Conservation (phyloP, 2,888 invertebrate genomes). For the Dolichopus griseipennis region DNA sequence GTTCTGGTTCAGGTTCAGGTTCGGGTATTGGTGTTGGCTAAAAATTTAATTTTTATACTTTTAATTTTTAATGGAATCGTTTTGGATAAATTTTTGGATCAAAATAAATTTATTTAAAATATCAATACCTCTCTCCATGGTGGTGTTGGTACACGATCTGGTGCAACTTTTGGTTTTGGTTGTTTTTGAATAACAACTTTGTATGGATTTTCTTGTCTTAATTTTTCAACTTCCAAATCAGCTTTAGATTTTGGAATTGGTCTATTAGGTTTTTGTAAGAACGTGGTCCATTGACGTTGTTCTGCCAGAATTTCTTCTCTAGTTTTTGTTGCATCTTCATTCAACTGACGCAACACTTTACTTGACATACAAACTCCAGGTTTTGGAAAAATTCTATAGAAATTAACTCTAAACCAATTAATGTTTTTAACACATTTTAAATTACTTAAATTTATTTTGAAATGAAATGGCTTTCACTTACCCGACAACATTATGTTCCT, state of each 20-base stretch:
- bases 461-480: conserved; percentile 26
- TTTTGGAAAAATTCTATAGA: conserved; percentile 58
- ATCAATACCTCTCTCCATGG: conserved; percentile 19
- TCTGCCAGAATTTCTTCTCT: conserved; percentile 48
- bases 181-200: conserved; percentile 52
- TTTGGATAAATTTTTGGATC: too few species aligned
- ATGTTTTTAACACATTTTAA: conserved; percentile 1
- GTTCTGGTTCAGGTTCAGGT: conserved; percentile 26
- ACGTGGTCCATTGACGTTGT: conserved; percentile 62
- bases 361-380: conserved; percentile 56
- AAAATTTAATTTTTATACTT: conserved; percentile 10
- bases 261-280: conserved; percentile 63
- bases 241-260: conserved; percentile 50
- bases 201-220: conserved; percentile 41
- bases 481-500: conserved; percentile 63
- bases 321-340: conserved; percentile 48
- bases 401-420: conserved; percentile 52
- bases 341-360: conserved; percentile 56
- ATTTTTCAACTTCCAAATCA: conserved; percentile 34
- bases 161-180: conserved; percentile 36
- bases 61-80: neutral
- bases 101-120: neutral
- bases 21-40: conserved; percentile 24
- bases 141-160: conserved; percentile 26
- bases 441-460: neutral